Base-by-base conservation (phyloP, 2,113 vertebrate genomes). In the Trinectes maculatus region DNA sequence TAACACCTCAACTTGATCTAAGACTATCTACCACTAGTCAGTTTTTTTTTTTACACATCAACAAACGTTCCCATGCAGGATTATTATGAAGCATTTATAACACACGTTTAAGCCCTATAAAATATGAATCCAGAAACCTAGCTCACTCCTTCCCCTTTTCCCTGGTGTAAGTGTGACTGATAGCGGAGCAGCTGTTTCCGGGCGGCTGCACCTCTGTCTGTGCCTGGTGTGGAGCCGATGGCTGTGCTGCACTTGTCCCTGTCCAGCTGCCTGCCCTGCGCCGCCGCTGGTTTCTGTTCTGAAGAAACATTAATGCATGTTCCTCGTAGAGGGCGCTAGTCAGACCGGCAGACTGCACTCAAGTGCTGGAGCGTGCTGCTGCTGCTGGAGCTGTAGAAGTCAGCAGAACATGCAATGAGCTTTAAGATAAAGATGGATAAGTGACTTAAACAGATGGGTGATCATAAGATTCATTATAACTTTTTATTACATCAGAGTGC, bases 161-260 rank as follows among this genome's bases (percentile, higher is more conserved):
- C 24, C 62, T 67, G 64, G 48, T 53, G 21, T 42, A 43, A 74
- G 64, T 71, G 67, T 84, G 85, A 83, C 66, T 77, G 79, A 86
- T 79, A 71, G 77, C 74, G 24, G 26, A 80, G 61, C 87, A 90
- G 87, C 89, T 90, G 87, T 90, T 88, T 87, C 83, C 66, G 70
- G 69, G 85, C 80, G 72, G 56, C 52, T 58, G 71, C 72, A 72
- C 82, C 74, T 3, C 69, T 79, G 81, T 46, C 56, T 61, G 16
- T 39, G 46, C 25, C 46, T 6, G 13, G 36, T 54, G 55, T 51
- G 51, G 70, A 51, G 55, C 66, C 16, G 56, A 47, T 71, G 76
- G 70, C 70, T 31, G 11, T 57, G 64, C 67, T 54, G 66, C 77
- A 79, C 74, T 80, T 83, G 71, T 77, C 53, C 67, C 78, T 31